These are phyloP conservation scores for Cryptoprocta ferox DNA, from an alignment of 2,797 vertebrate species.

Conservation along the genomic window DNA sequence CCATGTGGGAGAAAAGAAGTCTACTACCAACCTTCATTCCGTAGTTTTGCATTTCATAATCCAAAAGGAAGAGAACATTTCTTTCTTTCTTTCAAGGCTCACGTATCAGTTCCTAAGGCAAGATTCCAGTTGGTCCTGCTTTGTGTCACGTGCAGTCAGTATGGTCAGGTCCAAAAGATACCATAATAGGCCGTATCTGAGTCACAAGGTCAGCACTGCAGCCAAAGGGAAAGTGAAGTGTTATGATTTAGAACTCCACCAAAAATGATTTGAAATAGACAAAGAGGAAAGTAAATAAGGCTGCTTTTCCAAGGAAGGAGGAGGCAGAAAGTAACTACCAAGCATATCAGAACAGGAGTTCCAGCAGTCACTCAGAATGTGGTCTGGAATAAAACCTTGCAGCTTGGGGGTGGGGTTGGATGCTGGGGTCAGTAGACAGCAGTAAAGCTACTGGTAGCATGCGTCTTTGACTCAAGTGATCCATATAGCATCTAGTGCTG, in stretches of 20 bases:
- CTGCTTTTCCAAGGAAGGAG: not conserved
- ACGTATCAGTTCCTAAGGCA: not conserved
- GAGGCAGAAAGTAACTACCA: not conserved
- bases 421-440: not conserved
- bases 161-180: not conserved
- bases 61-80: not conserved
- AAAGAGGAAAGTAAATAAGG: not conserved
- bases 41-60: not conserved
- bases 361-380: not conserved
- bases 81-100: not conserved
- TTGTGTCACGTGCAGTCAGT: not conserved
- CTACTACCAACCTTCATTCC: not conserved
- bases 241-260: not conserved
- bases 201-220: not conserved
- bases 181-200: not conserved
- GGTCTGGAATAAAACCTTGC: not conserved
- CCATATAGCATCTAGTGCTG: too few species aligned
- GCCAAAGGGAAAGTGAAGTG: not conserved
- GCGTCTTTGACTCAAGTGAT: not conserved
- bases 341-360: not conserved
- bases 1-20: not conserved
- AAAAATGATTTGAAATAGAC: not conserved
- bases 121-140: not conserved
- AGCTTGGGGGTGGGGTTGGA: not conserved
- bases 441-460: too few species aligned